Base-by-base conservation (phyloP, 2,888 invertebrate genomes). In the Ceraclea dissimilis region DNA sequence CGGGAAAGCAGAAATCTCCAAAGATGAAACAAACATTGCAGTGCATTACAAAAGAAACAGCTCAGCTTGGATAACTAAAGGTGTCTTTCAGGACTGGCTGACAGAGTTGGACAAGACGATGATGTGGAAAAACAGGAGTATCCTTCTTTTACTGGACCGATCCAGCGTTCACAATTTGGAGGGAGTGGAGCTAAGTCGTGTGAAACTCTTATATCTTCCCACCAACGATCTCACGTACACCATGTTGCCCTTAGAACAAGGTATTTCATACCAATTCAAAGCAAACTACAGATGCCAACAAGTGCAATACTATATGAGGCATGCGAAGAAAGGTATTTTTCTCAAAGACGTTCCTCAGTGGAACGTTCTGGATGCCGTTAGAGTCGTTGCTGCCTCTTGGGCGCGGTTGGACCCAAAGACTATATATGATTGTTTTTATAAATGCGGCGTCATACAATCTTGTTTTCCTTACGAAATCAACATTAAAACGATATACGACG, bases 81-180 rank as follows among this genome's bases (percentile, higher is more conserved):
- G n/a, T 10, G 48, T 54, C 2, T 54, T 54, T 22, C 16, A 34
- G 10, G 16, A 16, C 1, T 54, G 54, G 54, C 22, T 54, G 26
- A 34, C 16, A 10, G 49, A 54, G n/a, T 34, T 54, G 34, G 54
- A 54, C 19, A 49, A 39, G 21, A 33, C 34, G 18, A 54, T 54
- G 54, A 33, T 48, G 17, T 26, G 34, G 21, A 48, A 49, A 19
- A 54, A 54, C 11, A 48, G 54, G 17, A 33, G 22, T 17, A 54
- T 55, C 18, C 50, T 51, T 31, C 31, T 51, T 8, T n/a, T 55
- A 43, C 31, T 55, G 50, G 55, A 55, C 17, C 22, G 55, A n/a
- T 55, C 55, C 4, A 17, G 21, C 39, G 22, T 54, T n/a, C 54
- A 54, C 22, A 39, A 33, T 17, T 13, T 21, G n/a, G 54, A 49